phyloP scores from a whole-genome alignment of 2,888 invertebrate species.

The Drymonia ruficornis region DNA sequence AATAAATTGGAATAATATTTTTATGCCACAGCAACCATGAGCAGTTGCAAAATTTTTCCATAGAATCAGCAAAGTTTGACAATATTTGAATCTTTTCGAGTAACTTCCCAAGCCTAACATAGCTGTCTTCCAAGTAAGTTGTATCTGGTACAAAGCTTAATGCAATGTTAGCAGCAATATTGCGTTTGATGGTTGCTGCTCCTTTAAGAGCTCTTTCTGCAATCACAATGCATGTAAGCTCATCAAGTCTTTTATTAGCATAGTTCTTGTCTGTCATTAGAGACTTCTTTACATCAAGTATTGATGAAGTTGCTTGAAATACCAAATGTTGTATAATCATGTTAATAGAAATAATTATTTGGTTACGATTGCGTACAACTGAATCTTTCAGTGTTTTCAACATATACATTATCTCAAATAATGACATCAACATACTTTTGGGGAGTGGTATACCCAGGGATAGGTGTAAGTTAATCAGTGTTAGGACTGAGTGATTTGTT shows the following conservation, averaged over 20 bases:
- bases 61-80: constrained; percentile 82
- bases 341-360: constrained; percentile 89
- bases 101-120: constrained; percentile 84
- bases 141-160: constrained; percentile 87
- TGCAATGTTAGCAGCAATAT: constrained; percentile 87
- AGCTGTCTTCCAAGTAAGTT: constrained; percentile 86
- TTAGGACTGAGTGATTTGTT: constrained; percentile 81
- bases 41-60: constrained; percentile 88
- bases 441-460: constrained; percentile 90
- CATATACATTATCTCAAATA: constrained; percentile 93
- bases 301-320: constrained; percentile 88
- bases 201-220: constrained; percentile 89
- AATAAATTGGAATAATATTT: constrained; percentile 90
- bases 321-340: constrained; percentile 92
- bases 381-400: constrained; percentile 90
- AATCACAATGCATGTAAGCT: constrained; percentile 90
- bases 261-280: constrained; percentile 86
- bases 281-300: constrained; percentile 88
- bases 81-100: constrained; percentile 88
- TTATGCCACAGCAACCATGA: constrained; percentile 93
- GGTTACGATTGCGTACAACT: constrained; percentile 87
- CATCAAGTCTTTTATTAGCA: constrained; percentile 87
- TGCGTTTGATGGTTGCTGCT: constrained; percentile 86
- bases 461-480: constrained; percentile 88
- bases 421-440: constrained; percentile 88